phyloP scores from a whole-genome alignment of 2,797 vertebrate genomes.

The Odontamblyopus rebecca region DNA sequence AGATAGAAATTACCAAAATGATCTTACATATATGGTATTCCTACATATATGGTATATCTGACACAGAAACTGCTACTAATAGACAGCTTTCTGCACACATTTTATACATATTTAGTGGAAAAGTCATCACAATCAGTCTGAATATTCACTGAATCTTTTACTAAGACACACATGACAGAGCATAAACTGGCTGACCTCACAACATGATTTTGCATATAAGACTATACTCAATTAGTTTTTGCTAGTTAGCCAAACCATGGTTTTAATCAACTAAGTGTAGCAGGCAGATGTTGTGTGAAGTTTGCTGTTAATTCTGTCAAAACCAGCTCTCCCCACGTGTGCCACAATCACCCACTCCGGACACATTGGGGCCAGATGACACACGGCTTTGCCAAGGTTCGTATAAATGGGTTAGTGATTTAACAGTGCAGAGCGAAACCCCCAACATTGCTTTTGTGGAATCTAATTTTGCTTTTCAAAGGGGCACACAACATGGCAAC shows the following conservation, averaged over 20 bases:
- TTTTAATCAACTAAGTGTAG: constrained; percentile 76
- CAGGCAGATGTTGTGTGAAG: constrained; percentile 72
- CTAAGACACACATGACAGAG: not conserved
- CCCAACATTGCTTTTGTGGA: constrained; percentile 39
- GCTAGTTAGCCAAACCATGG: constrained; percentile 39
- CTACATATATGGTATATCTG: too few species aligned
- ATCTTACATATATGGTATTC: too few species aligned
- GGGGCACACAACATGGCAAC: constrained; percentile 35
- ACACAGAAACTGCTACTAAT: too few species aligned
- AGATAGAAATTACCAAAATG: not conserved
- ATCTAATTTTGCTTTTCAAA: constrained; percentile 42
- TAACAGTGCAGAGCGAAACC: constrained; percentile 25
- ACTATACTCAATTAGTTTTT: constrained; percentile 35
- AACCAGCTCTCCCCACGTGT: constrained; percentile 54
- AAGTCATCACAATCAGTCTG: not conserved
- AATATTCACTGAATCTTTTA: not conserved
- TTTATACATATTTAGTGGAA: not conserved
- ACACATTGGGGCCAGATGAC: constrained; percentile 69
- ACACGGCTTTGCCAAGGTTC: constrained; percentile 47
- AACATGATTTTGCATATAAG: constrained; percentile 33
- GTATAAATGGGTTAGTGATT: constrained; percentile 48
- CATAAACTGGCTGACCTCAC: not conserved
- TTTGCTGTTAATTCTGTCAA: constrained; percentile 77
- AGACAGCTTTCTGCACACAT: too few species aligned
- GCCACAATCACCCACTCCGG: constrained; percentile 72